Percentiles rank a stretch among this genome's conserved stretches.
phyloP scores from a whole-genome alignment of 2,888 invertebrate genomes.

The Melieria picta region DNA sequence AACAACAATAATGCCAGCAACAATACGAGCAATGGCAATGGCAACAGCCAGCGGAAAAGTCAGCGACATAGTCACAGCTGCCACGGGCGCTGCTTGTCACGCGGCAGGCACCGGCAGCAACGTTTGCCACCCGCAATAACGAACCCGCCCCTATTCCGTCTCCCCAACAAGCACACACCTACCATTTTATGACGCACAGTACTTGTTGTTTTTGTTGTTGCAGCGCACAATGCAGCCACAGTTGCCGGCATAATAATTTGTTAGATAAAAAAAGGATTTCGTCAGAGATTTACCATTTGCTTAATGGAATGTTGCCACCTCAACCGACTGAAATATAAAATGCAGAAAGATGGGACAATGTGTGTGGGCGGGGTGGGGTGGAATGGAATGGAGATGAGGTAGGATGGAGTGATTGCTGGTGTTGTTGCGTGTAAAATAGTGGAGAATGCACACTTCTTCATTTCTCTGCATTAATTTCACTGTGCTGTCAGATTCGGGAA shows the following conservation, averaged over 20 bases:
- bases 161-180: not conserved
- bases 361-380: constrained; percentile 15
- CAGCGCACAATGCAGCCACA: constrained; percentile 20
- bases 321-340: not conserved
- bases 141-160: not conserved
- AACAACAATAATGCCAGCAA: not conserved
- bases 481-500: no score
- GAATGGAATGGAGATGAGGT: constrained; percentile 3
- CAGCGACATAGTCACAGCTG: no score
- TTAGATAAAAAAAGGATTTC: constrained; percentile 38
- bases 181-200: no score
- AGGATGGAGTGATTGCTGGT: constrained; percentile 5
- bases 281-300: constrained; percentile 40
- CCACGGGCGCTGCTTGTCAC: not conserved
- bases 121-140: not conserved
- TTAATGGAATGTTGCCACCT: constrained; percentile 38
- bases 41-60: no score
- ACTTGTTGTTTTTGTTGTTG: no score
- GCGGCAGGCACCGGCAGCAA: not conserved
- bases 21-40: not conserved
- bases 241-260: constrained; percentile 36
- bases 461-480: no score
- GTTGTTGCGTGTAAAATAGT: no score
- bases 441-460: no score
- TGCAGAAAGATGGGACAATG: constrained; percentile 20